phyloP scores from a whole-genome alignment of 2,888 invertebrate genomes.

The Phaedon cochleariae region DNA sequence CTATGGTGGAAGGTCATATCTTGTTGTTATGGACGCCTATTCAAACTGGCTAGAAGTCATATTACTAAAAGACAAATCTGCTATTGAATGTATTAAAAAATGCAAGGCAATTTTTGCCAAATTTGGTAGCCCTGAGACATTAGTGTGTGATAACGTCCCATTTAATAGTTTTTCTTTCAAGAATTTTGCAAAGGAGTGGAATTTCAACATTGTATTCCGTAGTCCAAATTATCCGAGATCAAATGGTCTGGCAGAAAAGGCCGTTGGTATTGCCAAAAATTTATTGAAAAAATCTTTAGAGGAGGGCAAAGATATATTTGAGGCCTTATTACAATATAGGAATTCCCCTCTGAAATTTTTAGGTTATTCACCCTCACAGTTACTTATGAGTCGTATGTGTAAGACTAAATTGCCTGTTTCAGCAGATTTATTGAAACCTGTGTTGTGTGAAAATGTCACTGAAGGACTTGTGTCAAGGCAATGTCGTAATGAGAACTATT shows the following conservation, averaged over 20 bases:
- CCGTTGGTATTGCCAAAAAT: neutral
- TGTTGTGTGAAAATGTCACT: neutral
- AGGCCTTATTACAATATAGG: too few species aligned
- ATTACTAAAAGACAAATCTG: too few species aligned
- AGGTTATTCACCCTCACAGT: neutral
- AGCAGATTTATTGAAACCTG: neutral
- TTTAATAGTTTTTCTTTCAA: too few species aligned
- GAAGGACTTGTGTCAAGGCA: neutral
- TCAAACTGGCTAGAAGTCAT: neutral
- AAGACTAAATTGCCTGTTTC: neutral
- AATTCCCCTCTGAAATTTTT: too few species aligned
- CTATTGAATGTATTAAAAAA: too few species aligned
- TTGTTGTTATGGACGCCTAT: neutral
- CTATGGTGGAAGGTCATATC: neutral
- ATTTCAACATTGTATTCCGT: too few species aligned
- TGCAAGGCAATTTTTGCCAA: too few species aligned
- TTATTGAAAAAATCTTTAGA: neutral
- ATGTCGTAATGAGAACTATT: too few species aligned
- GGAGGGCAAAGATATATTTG: neutral
- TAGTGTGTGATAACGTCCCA: too few species aligned
- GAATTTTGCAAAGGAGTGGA: too few species aligned
- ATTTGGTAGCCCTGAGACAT: too few species aligned
- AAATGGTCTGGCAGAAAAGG: neutral
- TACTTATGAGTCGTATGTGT: neutral
- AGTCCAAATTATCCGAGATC: neutral